phyloP scores from a whole-genome alignment of 1,140 invertebrate genomes.

The Drosophila parabipectinata region DNA sequence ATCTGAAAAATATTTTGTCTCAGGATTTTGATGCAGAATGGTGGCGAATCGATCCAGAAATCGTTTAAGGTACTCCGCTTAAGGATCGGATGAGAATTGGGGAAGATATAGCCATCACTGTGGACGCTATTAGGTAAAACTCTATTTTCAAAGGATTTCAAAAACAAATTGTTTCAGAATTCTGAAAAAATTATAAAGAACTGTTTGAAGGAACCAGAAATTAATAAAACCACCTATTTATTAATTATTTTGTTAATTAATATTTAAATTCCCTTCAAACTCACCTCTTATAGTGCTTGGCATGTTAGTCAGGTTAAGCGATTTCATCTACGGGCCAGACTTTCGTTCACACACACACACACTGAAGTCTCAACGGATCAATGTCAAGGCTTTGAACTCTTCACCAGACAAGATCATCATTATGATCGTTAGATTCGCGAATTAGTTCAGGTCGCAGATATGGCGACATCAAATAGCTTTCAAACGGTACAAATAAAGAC shows the following conservation, averaged over 20 bases:
- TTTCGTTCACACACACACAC: conserved; percentile 24
- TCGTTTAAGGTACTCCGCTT: too few relatives aligned
- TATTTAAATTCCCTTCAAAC: conserved; percentile 4
- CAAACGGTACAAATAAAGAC: conserved; percentile 61
- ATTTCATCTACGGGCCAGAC: conserved; percentile 51
- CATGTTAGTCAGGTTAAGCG: conserved; percentile 69
- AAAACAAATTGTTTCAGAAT: too few relatives aligned
- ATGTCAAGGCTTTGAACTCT: conserved; percentile 33
- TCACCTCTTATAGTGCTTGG: conserved; percentile 81
- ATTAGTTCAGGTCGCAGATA: conserved; percentile 30
- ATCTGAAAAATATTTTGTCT: too few relatives aligned
- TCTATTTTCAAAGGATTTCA: too few relatives aligned
- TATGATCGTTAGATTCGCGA: conserved; percentile 16
- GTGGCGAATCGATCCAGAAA: too few relatives aligned
- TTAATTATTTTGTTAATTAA: neutral
- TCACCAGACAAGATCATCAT: conserved; percentile 31
- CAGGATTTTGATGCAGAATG: too few relatives aligned
- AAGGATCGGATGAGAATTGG: too few relatives aligned
- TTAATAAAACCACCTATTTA: too few relatives aligned
- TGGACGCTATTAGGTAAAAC: too few relatives aligned
- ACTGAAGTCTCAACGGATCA: conserved; percentile 12
- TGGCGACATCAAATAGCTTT: conserved; percentile 55
- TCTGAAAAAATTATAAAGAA: too few relatives aligned
- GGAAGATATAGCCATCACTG: too few relatives aligned
- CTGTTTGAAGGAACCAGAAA: too few relatives aligned